Base-by-base conservation (phyloP, 2,888 invertebrate species). In the Argynnis bischoffii region DNA sequence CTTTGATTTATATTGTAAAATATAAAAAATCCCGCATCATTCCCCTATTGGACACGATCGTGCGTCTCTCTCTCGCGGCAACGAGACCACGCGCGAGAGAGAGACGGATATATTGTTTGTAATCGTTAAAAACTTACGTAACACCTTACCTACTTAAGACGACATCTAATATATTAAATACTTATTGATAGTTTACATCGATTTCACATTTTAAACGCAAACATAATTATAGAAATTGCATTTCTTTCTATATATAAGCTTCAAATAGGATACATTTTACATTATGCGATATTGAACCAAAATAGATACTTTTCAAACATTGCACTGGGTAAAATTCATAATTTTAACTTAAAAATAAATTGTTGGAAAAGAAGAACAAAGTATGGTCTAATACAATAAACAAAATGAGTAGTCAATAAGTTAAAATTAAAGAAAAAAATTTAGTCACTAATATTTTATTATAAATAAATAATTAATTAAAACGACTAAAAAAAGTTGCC, bases 1-100 rank as follows among this genome's bases (percentile, higher is more conserved):
- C 87, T 89, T 88, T 87, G 87, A 89, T 90, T 89, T 89, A 86
- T 89, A 86, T 91, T 90, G 87, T 91, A 90, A 90, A 91, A 92
- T 92, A 91, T 90, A 87, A 92, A 92, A 90, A 91, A 90, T 79
- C 81, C 86, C 86, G 80, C 86, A 87, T 85, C 88, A 84, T 86
- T 88, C 89, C 91, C 90, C 90, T 87, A 89, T 88, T 88, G 91
- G 92, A 91, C 92, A 86, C 84, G 87, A 87, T 80, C 81, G 71
- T 75, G 75, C 70, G 69, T 74, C 74, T 83, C 82, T 76, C 82
- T 64, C 73, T 82, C 81, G 78, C 85, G 79, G 48, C 2, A 6
- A 72, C 79, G 72, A 74, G 72, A 53, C 67, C 72, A 69, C 67
- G 74, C 76, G 81, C 78, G 83, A 77, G 82, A 86, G 70, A 74